Percentiles rank a stretch among this genome's conserved stretches.
These are phyloP conservation scores for Bombus pascuorum DNA, from an alignment of 1,140 invertebrate species.

Conservation along the genomic window DNA sequence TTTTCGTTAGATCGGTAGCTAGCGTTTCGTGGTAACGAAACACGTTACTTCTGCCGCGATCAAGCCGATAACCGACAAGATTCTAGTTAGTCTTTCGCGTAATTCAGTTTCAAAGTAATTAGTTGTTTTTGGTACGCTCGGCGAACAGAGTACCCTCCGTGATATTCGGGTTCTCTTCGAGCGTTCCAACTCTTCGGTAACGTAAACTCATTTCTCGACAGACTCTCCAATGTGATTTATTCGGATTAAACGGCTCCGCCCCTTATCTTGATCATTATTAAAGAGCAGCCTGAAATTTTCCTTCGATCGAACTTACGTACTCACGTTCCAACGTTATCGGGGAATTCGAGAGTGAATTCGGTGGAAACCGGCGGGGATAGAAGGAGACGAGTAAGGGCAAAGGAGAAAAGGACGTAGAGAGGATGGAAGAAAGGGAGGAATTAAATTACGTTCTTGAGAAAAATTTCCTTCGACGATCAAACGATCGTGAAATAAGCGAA, in stretches of 20 bases:
- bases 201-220: conserved; percentile 65
- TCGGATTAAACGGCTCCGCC: conserved; percentile 57
- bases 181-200: conserved; percentile 13
- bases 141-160: conserved; percentile 55
- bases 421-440: conserved; percentile 21
- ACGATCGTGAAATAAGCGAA: conserved; percentile 21
- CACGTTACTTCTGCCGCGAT: not conserved
- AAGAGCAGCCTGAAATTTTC: conserved; percentile 54
- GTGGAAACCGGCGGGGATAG: not conserved
- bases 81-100: not conserved
- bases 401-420: not conserved
- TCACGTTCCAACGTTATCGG: conserved; percentile 4
- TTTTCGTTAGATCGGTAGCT: not conserved
- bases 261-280: conserved; percentile 53
- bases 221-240: conserved; percentile 65
- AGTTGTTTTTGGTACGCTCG: not conserved
- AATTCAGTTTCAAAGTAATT: not conserved
- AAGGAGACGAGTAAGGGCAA: not conserved
- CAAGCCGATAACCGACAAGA: not conserved
- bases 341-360: conserved; percentile 10
- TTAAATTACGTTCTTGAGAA: conserved; percentile 58
- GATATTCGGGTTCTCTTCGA: conserved; percentile 64
- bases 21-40: not conserved
- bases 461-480: conserved; percentile 35
- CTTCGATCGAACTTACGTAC: conserved; percentile 25